These are phyloP conservation scores for Liparis tanakae DNA, from an alignment of 2,797 vertebrate species.

Conservation along the genomic window DNA sequence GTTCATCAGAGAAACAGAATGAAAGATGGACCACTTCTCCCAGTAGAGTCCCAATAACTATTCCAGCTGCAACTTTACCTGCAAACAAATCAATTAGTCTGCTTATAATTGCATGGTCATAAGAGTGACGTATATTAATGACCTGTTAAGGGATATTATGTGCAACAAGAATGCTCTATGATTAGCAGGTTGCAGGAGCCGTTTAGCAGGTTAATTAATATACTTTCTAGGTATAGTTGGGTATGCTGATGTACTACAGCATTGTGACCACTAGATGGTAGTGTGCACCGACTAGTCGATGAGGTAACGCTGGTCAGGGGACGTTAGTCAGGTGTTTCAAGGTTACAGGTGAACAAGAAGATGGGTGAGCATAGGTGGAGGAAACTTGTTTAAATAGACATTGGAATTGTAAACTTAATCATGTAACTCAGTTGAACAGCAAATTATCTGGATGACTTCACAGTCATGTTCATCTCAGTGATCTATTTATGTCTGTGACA, in stretches of 20 bases:
- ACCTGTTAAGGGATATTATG: no score
- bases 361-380: not conserved
- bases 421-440: not conserved
- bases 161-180: not conserved
- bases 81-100: slow-evolving; percentile 38
- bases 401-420: not conserved
- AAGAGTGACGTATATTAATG: not conserved
- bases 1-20: slow-evolving; percentile 75
- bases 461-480: not conserved
- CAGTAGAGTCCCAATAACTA: slow-evolving; percentile 76
- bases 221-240: not conserved
- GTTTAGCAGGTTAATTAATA: not conserved
- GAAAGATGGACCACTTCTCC: slow-evolving; percentile 78
- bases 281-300: not conserved
- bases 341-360: not conserved
- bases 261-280: not conserved
- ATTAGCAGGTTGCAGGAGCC: not conserved
- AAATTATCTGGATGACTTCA: not conserved
- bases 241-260: not conserved
- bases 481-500: not conserved
- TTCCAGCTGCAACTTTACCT: slow-evolving; percentile 78
- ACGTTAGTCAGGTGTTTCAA: not conserved
- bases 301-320: not conserved
- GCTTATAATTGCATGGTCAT: not conserved
- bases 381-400: not conserved